Percentiles rank a stretch among this genome's conserved stretches.
Evolutionary conservation across 2,888 invertebrate genomes (phyloP).

Genomic region (Capitulum mitella): DNA sequence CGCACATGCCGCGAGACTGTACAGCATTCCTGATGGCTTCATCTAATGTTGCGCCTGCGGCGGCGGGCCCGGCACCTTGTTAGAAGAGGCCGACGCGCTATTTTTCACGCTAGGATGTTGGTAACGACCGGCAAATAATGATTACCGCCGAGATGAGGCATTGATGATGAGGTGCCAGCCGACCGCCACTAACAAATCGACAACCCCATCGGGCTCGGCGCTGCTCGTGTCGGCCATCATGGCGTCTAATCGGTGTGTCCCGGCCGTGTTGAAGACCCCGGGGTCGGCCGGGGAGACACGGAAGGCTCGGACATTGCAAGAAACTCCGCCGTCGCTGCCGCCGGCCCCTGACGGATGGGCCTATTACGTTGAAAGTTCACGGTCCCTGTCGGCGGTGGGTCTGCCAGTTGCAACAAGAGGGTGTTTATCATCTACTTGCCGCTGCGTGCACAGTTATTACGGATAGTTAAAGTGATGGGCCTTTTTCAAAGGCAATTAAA

Average conservation of each 20-base stretch:
- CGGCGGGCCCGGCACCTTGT: background rate
- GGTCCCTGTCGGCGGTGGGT: too few species aligned
- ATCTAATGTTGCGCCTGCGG: background rate
- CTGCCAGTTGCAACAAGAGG: too few species aligned
- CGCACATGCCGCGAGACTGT: background rate
- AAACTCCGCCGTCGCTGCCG: background rate
- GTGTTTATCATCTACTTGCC: too few species aligned
- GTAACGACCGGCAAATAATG: constrained; percentile 10
- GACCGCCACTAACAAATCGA: background rate
- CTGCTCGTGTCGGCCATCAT: background rate
- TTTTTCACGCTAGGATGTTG: background rate
- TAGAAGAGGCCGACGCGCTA: background rate
- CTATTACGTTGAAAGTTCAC: too few species aligned
- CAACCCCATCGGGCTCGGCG: background rate
- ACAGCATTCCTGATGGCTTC: constrained; percentile 6
- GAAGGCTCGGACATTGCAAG: background rate
- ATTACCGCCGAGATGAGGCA: background rate
- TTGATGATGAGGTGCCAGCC: background rate
- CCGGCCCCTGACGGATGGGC: background rate
- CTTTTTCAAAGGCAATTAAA: background rate
- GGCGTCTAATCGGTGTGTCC: background rate
- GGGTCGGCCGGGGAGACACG: too few species aligned
- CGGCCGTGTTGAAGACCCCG: background rate
- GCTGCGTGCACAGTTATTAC: background rate
- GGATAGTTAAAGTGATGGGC: background rate